phyloP scores from a whole-genome alignment of 2,113 vertebrate species.

The Morone chrysops region DNA sequence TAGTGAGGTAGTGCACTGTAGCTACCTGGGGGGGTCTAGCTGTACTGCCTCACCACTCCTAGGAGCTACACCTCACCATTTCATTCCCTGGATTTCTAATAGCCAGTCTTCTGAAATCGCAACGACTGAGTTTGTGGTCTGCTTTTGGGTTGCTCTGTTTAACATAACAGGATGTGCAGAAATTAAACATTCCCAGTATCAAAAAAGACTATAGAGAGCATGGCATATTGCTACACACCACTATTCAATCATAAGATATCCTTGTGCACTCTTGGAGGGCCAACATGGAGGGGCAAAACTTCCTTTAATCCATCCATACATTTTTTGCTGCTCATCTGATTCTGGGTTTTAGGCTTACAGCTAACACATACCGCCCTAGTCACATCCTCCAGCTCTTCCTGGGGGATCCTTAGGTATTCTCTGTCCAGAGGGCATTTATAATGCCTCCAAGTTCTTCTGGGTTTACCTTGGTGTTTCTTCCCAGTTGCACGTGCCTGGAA shows the following conservation, averaged over 20 bases:
- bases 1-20: no score
- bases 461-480: neutral
- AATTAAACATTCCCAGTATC: neutral
- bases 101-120: no score
- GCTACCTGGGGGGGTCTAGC: no score
- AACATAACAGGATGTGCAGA: neutral
- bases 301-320: neutral
- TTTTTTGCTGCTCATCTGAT: neutral
- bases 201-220: no score
- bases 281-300: neutral
- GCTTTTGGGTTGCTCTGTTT: no score
- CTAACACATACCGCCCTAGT: neutral
- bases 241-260: neutral
- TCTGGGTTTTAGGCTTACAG: neutral
- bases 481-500: neutral
- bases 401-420: neutral
- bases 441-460: conserved; percentile 6
- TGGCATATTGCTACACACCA: neutral
- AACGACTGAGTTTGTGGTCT: no score
- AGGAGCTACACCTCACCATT: no score
- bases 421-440: conserved; percentile 7
- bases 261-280: neutral
- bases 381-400: neutral
- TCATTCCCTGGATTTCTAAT: no score
- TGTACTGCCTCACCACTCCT: no score